Evolutionary conservation across 2,797 vertebrate species (phyloP), one percentile per base, ranked within the genome.

Genomic region (Oryzias dopingdopingensis): DNA sequence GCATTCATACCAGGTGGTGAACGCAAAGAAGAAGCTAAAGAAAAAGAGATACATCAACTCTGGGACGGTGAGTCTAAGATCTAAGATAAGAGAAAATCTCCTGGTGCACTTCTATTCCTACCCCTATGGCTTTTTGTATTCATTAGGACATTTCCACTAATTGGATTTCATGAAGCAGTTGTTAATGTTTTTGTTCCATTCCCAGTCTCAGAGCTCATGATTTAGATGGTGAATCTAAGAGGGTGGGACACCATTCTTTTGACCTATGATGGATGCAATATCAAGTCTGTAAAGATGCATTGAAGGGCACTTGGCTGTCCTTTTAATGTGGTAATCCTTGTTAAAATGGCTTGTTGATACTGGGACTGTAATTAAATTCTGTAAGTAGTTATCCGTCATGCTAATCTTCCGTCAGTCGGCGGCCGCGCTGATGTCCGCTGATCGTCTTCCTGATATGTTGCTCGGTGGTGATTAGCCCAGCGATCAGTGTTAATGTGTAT

Each of bases 11-110:
- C 76, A 98, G 96, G 96, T 98, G 87, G 90, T 97, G 87, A 98
- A 97, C 71, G 92, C 94, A 17, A 95, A 94, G 88, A 98, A 98
- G 93, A 98, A 96, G 88, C 89, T 96, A 77, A 98, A 98, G 92
- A 98, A 98, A 78, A 96, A 96, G 90, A 93, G 96, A 88, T 98
- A 97, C 49, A 87, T 93, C 79, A 95, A 98, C 90, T 97, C 96
- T 4, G 96, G 96, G 79, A 98, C 94, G 52, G 96, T 98, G 77
- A 94, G 94, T 90, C 56, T 74, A 47, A 59, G 56, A 65, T 70
- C 44, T 58, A 60, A 67, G 60, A 80, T 80, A 65, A 81, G 64
- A 50, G 50, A 17, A 48, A 59, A 53, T 50, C 48, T 66, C 54
- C 41, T 20, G 47, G 24, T 73, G 54, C 57, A 49, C 59, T 41